phyloP scores from a whole-genome alignment of 2,888 invertebrate species.

The Eledona agricola region DNA sequence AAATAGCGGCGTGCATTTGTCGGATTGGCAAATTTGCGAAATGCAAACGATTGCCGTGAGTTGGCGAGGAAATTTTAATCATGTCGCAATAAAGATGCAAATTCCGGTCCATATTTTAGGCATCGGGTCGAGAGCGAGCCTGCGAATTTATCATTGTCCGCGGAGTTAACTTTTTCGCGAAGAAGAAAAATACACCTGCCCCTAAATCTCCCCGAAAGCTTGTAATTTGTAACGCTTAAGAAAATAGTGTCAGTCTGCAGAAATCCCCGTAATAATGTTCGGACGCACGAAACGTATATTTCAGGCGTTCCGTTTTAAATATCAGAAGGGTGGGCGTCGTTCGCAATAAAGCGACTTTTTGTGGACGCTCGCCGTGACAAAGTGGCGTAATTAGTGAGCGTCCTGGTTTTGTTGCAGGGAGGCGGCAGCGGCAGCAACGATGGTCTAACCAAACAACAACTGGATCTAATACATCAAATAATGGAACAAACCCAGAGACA shows the following conservation, averaged over 20 bases:
- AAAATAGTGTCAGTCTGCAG: constrained; percentile 46
- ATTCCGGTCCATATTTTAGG: constrained; percentile 9
- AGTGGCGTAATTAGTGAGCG: constrained; percentile 16
- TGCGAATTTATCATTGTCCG: constrained; percentile 28
- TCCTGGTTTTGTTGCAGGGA: constrained; percentile 57
- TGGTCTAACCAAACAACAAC: constrained; percentile 75
- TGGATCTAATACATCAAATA: constrained; percentile 79
- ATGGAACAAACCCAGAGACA: constrained; percentile 76
- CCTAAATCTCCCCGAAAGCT: constrained; percentile 48
- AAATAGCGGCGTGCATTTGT: too few species aligned
- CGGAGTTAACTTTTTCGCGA: constrained; percentile 33
- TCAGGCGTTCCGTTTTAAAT: constrained; percentile 37
- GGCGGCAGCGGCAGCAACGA: constrained; percentile 68
- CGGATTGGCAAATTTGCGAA: too few species aligned
- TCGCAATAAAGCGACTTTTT: constrained; percentile 1
- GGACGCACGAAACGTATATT: constrained; percentile 34
- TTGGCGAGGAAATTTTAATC: constrained; percentile 6
- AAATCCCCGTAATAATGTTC: constrained; percentile 43
- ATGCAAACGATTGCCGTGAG: background rate
- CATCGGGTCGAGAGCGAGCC: constrained; percentile 7
- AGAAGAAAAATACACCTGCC: constrained; percentile 52
- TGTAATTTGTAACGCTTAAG: constrained; percentile 51
- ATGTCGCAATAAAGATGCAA: constrained; percentile 7
- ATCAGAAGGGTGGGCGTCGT: constrained; percentile 24
- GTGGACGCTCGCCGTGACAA: constrained; percentile 8